Base-by-base conservation (phyloP, 2,113 vertebrate genomes). In the Sturnira hondurensis region DNA sequence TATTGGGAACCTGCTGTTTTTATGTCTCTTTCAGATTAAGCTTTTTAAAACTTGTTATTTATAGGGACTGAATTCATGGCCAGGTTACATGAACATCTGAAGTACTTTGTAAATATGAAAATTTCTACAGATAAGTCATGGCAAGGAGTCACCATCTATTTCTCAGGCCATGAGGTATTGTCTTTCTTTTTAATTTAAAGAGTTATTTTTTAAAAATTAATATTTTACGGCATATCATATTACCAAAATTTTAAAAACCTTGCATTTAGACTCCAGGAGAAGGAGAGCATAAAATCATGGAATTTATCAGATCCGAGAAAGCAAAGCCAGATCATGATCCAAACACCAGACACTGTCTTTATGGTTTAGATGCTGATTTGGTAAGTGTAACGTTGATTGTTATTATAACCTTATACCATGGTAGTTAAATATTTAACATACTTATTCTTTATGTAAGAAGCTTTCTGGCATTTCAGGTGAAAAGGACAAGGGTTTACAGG, bases 231-330 rank as follows among this genome's bases (percentile, higher is more conserved):
- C 56, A 61, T 67, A 95, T 50, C 80, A 50, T 63, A 68, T 96
- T 95, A 85, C 9, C 67, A 70, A 22, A 83, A 93, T 71, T 84
- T 61, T 95, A 31, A 80, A 77, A 7, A 73, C 33, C 93, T 93
- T 98, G 36, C 92, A n/a, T 96, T 76, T 97, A 99, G 99, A 99
- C 99, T 71, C 99, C 99, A 4, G 99, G 99, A 63, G 99, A 99
- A 98, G 99, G 99, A 96, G 99, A 99, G 89, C 99, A 99, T 96
- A 99, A 99, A 98, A 99, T 99, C 98, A 99, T 99, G 99, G 99
- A 99, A 98, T 99, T 99, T 98, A 99, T 99, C 97, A 99, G 99
- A 97, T 99, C 99, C 7, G 99, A 99, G 98, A 99, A 98, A 97
- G 90, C 98, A 80, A 99, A 98, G 87, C 98, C 99, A 8, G 98